Evolutionary conservation across 1,140 invertebrate genomes (phyloP), one percentile per base, ranked within the genome.

Genomic region (Bemisia tabaci): DNA sequence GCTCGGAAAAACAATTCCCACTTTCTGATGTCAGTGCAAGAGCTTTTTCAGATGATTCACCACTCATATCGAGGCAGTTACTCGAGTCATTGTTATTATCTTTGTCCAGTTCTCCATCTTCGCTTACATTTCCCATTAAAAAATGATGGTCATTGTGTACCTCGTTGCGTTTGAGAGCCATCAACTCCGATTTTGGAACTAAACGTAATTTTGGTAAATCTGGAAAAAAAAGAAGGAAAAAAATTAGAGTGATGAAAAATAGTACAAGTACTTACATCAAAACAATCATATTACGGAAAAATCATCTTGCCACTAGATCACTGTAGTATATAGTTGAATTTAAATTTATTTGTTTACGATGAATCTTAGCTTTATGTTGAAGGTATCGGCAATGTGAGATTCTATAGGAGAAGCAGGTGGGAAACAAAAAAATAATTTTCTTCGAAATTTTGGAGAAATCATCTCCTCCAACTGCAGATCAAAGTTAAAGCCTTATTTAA

Each of bases 131-230:
- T 25, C 59, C 9, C 26, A 59, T 65, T 62, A 26, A 26, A 33
- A 9, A 26, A 33, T 23, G 26, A 9, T 26, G 12, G 22, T 23
- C 39, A n/a, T 17, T 33, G n/a, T 11, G 17, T 1, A 58, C 17
- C 59, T 65, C 64, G 21, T 65, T 65, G 2, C 26, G 27, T 22
- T 65, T 58, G 24, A 59, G 65, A 25, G 69, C 64, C 69, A 70
- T 68, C 59, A 70, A 63, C 26, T 70, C 69, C 1, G 69, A 64
- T 59, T 65, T 67, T 21, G 69, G 67, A 21, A 70, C 69, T 24
- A 70, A 60, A 39, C 69, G 63, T 39, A 70, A 59, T 26, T 66
- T 63, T 26, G 66, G 66, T 27, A 70, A 48, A 60, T 70, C 67
- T 68, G 67, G 21, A 68, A 68, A 59, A 67, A 69, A 65, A 58